Percentiles rank a stretch among this genome's conserved stretches.
Conservation (phyloP, 2,797 vertebrate species). For the Alfaro cultratus region DNA sequence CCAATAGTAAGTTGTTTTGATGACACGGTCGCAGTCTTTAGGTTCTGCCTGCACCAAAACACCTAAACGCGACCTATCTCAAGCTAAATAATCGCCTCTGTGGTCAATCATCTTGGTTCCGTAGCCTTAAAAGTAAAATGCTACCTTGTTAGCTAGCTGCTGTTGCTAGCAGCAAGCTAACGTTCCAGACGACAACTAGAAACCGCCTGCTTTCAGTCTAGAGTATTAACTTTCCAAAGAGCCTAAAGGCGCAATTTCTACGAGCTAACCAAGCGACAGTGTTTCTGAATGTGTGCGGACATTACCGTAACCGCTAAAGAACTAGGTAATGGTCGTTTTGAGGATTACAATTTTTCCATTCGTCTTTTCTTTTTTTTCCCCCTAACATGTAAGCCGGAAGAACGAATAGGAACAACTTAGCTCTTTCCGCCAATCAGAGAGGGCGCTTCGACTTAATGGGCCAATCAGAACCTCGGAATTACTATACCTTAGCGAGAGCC, state of each 20-base stretch:
- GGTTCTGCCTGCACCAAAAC: background rate
- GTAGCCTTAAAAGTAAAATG: conserved; percentile 43
- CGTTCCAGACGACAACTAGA: conserved; percentile 46
- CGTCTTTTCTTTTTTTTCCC: conserved; percentile 78
- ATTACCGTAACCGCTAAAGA: conserved; percentile 68
- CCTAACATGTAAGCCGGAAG: conserved; percentile 81
- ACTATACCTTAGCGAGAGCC: background rate
- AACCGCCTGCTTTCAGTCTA: conserved; percentile 33
- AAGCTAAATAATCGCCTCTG: background rate
- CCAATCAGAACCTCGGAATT: conserved; percentile 49
- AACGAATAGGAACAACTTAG: conserved; percentile 42
- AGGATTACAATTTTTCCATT: conserved; percentile 79
- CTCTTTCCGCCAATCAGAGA: conserved; percentile 55
- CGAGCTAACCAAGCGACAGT: background rate
- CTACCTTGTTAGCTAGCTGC: conserved; percentile 61
- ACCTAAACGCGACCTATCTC: background rate
- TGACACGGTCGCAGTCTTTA: background rate
- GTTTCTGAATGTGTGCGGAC: background rate
- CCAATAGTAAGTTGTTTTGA: background rate
- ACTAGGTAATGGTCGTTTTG: conserved; percentile 56
- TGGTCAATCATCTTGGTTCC: background rate
- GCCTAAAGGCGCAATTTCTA: background rate
- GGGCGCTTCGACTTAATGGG: background rate
- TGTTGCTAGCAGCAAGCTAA: conserved; percentile 69
- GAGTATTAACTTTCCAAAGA: conserved; percentile 35